These are phyloP conservation scores for Ophion slaviceki DNA, from an alignment of 2,888 invertebrate genomes.

Conservation along the genomic window DNA sequence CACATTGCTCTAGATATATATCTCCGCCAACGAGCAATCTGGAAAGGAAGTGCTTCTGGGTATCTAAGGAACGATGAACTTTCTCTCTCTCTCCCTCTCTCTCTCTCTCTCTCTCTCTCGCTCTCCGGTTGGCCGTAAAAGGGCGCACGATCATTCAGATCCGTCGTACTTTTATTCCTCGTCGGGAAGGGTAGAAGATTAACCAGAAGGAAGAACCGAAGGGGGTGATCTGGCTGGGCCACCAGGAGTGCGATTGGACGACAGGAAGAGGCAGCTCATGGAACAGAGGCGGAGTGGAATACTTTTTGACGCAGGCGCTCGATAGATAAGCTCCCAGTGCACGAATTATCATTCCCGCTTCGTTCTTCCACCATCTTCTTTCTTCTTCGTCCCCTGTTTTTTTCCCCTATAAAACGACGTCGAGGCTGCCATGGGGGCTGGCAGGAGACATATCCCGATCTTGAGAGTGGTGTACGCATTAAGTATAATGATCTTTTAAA, in stretches of 20 bases:
- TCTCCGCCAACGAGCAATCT: constrained; percentile 49
- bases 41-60: constrained; percentile 55
- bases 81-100: constrained; percentile 11
- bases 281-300: constrained; percentile 47
- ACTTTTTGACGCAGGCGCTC: constrained; percentile 62
- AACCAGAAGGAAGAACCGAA: constrained; percentile 26
- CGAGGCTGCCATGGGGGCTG: not conserved
- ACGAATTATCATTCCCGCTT: constrained; percentile 33
- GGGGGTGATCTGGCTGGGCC: constrained; percentile 30
- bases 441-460: not conserved
- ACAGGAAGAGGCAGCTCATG: constrained; percentile 24
- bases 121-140: not conserved
- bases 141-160: constrained; percentile 30
- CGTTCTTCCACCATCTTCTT: constrained; percentile 10
- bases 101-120: not conserved
- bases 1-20: constrained; percentile 44
- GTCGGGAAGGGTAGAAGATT: constrained; percentile 32
- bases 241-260: constrained; percentile 48
- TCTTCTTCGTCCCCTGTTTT: not conserved
- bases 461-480: not conserved
- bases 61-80: constrained; percentile 29
- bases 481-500: not conserved
- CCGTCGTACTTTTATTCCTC: constrained; percentile 39
- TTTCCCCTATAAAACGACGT: not conserved
- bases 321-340: constrained; percentile 42